Conservation (phyloP, 2,888 invertebrate genomes). For the Lasioglossum vierecki region DNA sequence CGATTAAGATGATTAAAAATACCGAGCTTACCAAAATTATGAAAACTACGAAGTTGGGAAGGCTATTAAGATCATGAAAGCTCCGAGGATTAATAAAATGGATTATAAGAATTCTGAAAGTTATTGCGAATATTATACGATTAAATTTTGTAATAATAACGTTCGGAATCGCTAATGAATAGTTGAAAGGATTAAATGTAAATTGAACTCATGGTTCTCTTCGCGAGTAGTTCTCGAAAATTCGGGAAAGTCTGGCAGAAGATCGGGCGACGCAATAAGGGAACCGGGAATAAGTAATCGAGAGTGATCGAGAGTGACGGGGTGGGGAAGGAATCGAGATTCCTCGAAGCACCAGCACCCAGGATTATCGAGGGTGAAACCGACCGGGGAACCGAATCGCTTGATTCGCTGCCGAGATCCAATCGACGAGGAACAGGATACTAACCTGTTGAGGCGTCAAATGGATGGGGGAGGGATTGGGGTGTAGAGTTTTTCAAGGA, state of each 20-base stretch:
- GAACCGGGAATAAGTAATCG: conserved; percentile 19
- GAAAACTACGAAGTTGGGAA: no score
- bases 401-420: conserved; percentile 52
- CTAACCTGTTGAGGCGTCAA: conserved; percentile 56
- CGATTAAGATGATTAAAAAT: no score
- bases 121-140: no score
- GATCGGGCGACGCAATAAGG: conserved; percentile 10
- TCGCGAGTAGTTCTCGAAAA: not conserved
- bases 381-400: conserved; percentile 36
- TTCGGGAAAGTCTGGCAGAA: not conserved
- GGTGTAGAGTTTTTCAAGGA: conserved; percentile 20
- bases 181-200: no score
- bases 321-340: conserved; percentile 16
- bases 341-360: conserved; percentile 26
- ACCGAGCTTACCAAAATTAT: no score
- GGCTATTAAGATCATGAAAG: no score
- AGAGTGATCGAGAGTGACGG: not conserved
- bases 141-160: no score
- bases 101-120: no score
- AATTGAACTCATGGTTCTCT: no score
- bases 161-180: no score
- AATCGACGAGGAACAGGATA: conserved; percentile 47
- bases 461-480: not conserved
- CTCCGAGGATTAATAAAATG: no score
- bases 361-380: conserved; percentile 36